Conservation (phyloP, 2,888 invertebrate genomes). For the Clitarchus hookeri region DNA sequence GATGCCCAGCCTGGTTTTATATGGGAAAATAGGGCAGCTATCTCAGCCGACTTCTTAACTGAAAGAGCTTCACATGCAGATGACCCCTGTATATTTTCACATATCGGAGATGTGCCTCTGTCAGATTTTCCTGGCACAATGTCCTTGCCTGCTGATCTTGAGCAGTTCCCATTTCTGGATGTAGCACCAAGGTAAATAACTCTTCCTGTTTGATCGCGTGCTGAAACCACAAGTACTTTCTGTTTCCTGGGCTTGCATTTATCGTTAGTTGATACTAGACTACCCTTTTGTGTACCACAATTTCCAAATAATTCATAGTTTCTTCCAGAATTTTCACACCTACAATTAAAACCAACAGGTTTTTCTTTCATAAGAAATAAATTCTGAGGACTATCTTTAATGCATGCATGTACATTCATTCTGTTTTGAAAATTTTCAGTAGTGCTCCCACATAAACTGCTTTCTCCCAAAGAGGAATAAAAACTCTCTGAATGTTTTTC, state of each 20-base stretch:
- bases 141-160: not conserved
- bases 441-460: not conserved
- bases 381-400: not conserved
- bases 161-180: conserved; percentile 27
- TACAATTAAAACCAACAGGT: not conserved
- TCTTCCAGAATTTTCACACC: not conserved
- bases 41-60: conserved; percentile 87
- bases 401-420: not conserved
- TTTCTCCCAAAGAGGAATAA: not conserved
- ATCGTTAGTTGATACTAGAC: not conserved
- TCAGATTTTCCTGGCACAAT: not conserved
- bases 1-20: conserved; percentile 51
- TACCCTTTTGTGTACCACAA: not conserved
- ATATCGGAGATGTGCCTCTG: not conserved
- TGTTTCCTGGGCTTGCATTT: not conserved
- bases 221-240: conserved; percentile 57
- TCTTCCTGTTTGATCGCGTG: conserved; percentile 57
- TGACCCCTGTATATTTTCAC: not conserved
- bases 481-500: not conserved
- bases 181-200: conserved; percentile 55
- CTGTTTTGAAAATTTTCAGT: not conserved
- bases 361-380: not conserved
- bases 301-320: not conserved
- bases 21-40: conserved; percentile 83
- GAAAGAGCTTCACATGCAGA: conserved; percentile 67